Evolutionary conservation across 2,113 vertebrate species (phyloP).

Genomic region (Cyanoderma ruficeps): DNA sequence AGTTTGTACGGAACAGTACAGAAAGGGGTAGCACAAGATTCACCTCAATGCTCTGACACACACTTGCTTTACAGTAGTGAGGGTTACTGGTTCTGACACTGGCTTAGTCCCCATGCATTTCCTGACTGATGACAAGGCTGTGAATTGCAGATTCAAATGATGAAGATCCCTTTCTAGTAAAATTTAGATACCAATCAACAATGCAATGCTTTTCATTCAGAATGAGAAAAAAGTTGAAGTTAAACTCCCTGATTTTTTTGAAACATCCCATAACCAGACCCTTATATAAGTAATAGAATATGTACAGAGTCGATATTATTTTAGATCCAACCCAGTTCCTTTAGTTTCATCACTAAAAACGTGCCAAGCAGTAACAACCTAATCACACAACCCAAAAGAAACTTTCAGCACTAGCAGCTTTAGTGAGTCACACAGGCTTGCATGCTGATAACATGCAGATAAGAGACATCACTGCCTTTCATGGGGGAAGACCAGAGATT

Average conservation of each 20-base stretch:
- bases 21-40: not conserved
- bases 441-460: not conserved
- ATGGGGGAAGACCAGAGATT: not conserved
- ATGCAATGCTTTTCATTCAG: not conserved
- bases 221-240: not conserved
- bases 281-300: not conserved
- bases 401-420: not conserved
- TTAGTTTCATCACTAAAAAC: not conserved
- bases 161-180: not conserved
- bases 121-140: not conserved
- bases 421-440: not conserved
- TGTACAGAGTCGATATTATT: fast-evolving
- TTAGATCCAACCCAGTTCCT: not conserved
- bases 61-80: not conserved
- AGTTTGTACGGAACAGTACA: not conserved
- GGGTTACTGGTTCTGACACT: not conserved
- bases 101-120: not conserved
- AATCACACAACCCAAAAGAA: not conserved
- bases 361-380: not conserved
- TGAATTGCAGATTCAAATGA: not conserved
- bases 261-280: not conserved
- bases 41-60: not conserved
- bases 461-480: not conserved
- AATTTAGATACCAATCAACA: not conserved
- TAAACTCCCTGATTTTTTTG: not conserved